Evolutionary conservation across 2,113 vertebrate species (phyloP).

Genomic region (Candoia aspera): DNA sequence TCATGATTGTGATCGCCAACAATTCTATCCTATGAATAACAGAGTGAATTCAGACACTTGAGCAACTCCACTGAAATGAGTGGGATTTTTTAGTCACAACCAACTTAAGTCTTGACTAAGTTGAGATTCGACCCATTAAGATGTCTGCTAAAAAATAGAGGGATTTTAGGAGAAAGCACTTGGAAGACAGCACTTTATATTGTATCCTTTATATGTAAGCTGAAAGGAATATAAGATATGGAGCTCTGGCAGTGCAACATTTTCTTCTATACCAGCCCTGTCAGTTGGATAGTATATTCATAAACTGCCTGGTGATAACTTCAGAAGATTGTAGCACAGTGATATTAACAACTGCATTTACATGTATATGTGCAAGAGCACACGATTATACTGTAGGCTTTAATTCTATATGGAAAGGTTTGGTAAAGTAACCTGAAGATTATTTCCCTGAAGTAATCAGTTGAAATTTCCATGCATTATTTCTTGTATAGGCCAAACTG

Average conservation of each 20-base stretch:
- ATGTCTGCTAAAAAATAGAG: neutral
- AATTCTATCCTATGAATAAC: neutral
- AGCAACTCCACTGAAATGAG: neutral
- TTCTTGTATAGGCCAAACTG: neutral
- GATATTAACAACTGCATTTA: neutral
- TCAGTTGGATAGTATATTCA: neutral
- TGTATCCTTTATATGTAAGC: neutral
- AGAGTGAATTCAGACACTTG: neutral
- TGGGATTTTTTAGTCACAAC: neutral
- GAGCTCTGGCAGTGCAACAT: neutral
- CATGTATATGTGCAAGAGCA: neutral
- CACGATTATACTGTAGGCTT: neutral
- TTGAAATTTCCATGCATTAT: conserved; percentile 18
- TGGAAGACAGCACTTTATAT: neutral
- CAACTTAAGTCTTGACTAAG: neutral
- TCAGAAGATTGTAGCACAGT: neutral
- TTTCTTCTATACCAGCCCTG: neutral
- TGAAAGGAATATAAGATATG: neutral
- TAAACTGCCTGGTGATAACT: neutral
- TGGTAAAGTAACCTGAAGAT: neutral
- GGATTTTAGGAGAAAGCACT: neutral
- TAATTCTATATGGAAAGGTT: neutral
- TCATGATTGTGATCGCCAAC: neutral
- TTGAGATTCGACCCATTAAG: neutral
- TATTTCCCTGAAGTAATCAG: neutral